A percentile compares a stretch with the other conserved stretches of the same genome.
Conservation (phyloP, 2,113 vertebrate genomes). For the Protomyctophum bolini region DNA sequence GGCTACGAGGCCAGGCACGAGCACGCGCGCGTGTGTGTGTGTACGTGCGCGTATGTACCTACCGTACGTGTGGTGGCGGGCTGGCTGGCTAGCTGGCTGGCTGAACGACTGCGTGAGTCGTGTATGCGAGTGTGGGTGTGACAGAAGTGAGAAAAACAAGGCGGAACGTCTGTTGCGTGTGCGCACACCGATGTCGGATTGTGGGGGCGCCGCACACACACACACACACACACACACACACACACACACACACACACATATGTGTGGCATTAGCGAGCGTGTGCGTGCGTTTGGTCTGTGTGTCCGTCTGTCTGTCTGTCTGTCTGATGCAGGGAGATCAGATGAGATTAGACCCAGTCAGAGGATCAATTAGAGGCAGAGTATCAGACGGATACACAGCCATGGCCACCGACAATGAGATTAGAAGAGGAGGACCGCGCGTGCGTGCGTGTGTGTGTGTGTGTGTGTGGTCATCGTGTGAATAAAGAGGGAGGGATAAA, state of each 20-base stretch:
- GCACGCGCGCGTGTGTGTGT: constrained; percentile 39
- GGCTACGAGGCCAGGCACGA: constrained; percentile 61
- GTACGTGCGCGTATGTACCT: not conserved
- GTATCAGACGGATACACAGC: constrained; percentile 79
- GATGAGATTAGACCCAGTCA: constrained; percentile 82
- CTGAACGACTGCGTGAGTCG: not conserved
- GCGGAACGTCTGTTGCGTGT: not conserved
- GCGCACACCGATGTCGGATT: not conserved
- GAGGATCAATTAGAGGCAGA: constrained; percentile 84
- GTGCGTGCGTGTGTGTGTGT: constrained; percentile 35
- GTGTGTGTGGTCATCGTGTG: not conserved
- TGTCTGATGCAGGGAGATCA: constrained; percentile 77
- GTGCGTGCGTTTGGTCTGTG: constrained; percentile 6
- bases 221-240: too few relatives aligned
- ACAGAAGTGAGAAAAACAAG: not conserved
- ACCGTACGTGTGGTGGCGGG: not conserved
- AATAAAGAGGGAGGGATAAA: not conserved
- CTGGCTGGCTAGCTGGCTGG: not conserved
- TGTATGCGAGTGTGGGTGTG: not conserved
- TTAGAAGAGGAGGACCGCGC: constrained; percentile 71
- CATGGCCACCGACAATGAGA: constrained; percentile 77
- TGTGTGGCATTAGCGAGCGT: not conserved
- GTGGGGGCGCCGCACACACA: constrained; percentile 6
- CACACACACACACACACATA: not conserved
- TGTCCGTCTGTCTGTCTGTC: constrained; percentile 35